Evolutionary conservation across 2,797 vertebrate species (phyloP), one percentile per base, ranked within the genome.

Genomic region (Botia almorhae): DNA sequence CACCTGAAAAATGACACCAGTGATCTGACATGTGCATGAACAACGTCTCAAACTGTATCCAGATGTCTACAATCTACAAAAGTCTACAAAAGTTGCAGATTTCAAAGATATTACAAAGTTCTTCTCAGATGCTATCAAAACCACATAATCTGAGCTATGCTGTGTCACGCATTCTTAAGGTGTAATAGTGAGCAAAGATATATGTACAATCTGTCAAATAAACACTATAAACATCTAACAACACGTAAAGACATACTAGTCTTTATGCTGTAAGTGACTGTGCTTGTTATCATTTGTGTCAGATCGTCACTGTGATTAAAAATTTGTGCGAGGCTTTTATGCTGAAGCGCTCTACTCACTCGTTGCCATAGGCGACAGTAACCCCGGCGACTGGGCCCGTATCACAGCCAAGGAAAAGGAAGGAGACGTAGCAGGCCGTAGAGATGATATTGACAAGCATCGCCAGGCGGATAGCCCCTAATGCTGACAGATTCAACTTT

Each of bases 371-470:
- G 81, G 90, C 82, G 87, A 97, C 94, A 0, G 97, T 99, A 83
- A 99, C 96, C 21, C 98, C 98, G 7, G 98, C 98, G 74, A 99
- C 98, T 0, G 95, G 95, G n/a, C 96, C 97, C 0, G 96, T 99
- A 90, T 98, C 95, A 0, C 98, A 99, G 72, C 98, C 98, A 84
- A 99, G 94, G 93, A 99, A 99, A 69, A 99, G 96, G 93, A 99
- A 98, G 64, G 97, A 98, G 82, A 99, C 90, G 3, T 99, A 99
- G 92, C 98, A 99, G 74, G 96, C 95, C 0, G 97, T 99, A 91
- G 98, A 99, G 76, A 99, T 94, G 88, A 99, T 91, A 93, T 99
- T 99, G 89, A 99, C 98, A 58, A 98, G 81, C 98, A 99, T 98
- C 87, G 98, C 97, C 96, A 99, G 98, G 73, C 96, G 95, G 81